Conservation (phyloP, 2,888 invertebrate species). For the Folsomia candida region DNA sequence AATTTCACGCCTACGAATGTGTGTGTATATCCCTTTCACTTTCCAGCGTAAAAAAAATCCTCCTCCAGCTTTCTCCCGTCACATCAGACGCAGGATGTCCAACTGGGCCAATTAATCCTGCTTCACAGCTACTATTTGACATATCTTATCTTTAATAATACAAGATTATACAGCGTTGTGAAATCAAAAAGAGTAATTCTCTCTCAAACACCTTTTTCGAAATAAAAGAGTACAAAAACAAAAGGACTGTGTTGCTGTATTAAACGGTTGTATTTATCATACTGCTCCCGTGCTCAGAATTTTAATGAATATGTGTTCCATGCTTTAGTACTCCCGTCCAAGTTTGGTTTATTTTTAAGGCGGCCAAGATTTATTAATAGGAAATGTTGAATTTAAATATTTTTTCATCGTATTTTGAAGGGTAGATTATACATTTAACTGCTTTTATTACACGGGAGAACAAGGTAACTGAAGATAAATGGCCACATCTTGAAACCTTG, state of each 20-base stretch:
- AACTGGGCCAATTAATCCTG: constrained; percentile 35
- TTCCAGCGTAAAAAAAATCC: neutral
- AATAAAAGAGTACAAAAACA: no score
- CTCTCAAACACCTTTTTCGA: no score
- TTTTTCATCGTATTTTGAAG: neutral
- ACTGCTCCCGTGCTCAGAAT: neutral
- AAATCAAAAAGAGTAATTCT: no score
- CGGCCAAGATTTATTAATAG: constrained; percentile 4
- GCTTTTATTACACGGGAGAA: no score
- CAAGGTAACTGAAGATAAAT: no score
- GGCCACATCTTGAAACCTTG: no score
- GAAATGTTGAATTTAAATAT: constrained; percentile 3
- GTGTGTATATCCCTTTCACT: neutral
- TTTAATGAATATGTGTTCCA: neutral
- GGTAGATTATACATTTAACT: neutral
- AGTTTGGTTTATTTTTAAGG: neutral
- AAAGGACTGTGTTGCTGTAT: neutral
- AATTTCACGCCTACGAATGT: neutral
- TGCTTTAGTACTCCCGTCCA: neutral
- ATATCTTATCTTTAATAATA: no score
- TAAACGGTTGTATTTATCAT: neutral
- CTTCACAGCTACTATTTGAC: constrained; percentile 10
- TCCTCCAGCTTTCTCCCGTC: neutral
- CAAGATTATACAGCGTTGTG: no score
- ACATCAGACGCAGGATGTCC: constrained; percentile 18